phyloP scores from a whole-genome alignment of 2,113 vertebrate species.

The Sander vitreus region DNA sequence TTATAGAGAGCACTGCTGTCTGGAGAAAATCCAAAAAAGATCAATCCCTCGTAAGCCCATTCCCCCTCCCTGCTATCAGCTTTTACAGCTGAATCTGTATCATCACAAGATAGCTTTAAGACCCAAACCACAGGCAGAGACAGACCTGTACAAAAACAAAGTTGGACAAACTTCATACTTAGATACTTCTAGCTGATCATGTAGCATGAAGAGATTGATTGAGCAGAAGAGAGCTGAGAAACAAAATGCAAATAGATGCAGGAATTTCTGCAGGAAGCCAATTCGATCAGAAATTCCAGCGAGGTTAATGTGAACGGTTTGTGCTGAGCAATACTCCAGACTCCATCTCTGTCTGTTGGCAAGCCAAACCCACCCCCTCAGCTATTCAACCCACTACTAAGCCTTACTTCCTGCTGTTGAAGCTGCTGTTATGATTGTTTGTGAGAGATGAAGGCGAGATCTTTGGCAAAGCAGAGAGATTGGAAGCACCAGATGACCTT shows the following conservation, averaged over 20 bases:
- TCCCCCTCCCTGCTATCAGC: slow-evolving; percentile 35
- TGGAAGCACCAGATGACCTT: slow-evolving; percentile 99
- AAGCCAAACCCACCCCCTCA: slow-evolving; percentile 44
- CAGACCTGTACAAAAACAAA: slow-evolving; percentile 9
- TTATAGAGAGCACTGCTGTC: slow-evolving; percentile 60
- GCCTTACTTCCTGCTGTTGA: slow-evolving; percentile 99
- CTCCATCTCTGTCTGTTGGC: slow-evolving; percentile 65
- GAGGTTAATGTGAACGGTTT: background rate
- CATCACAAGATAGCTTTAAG: slow-evolving; percentile 30
- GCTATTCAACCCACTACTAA: slow-evolving; percentile 63
- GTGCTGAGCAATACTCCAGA: slow-evolving; percentile 3
- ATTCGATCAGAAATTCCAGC: background rate
- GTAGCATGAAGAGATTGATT: background rate
- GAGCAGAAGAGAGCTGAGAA: background rate
- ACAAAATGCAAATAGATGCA: background rate
- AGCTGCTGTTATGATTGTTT: slow-evolving; percentile 99
- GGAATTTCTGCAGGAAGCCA: background rate
- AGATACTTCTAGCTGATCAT: background rate
- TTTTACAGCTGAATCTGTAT: slow-evolving; percentile 56
- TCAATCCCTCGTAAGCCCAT: slow-evolving; percentile 31
- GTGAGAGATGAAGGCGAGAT: slow-evolving; percentile 98
- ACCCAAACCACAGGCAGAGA: slow-evolving; percentile 66
- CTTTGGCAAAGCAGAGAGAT: slow-evolving; percentile 99
- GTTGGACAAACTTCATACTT: background rate
- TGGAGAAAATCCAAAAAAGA: slow-evolving; percentile 42